Evolutionary conservation across 2,113 vertebrate species (phyloP).

Genomic region (Excalfactoria chinensis): DNA sequence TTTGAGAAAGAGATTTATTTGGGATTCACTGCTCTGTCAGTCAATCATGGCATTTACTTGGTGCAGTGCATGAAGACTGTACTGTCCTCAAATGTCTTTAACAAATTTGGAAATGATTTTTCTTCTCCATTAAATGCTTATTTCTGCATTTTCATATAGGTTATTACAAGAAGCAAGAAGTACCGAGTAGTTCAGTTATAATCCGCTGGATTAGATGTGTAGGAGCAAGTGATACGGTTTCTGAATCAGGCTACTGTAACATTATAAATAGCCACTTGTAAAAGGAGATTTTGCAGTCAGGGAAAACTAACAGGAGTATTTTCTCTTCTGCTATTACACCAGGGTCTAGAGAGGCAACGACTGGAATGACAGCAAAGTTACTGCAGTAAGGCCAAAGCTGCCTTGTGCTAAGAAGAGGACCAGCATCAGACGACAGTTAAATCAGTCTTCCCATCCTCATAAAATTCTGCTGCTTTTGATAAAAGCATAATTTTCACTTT

Average conservation of each 20-base stretch:
- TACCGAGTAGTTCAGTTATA: background rate
- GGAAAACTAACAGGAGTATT: background rate
- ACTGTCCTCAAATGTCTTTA: background rate
- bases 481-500: background rate
- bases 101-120: background rate
- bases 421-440: rapidly evolving
- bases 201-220: background rate
- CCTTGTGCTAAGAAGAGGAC: background rate
- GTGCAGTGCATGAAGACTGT: background rate
- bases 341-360: background rate
- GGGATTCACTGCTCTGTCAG: background rate
- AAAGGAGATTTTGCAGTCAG: background rate
- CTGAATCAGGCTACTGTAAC: background rate
- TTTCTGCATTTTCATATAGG: background rate
- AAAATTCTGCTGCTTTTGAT: background rate
- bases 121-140: background rate
- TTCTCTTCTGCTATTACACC: background rate
- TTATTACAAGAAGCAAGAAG: background rate
- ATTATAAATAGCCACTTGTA: background rate
- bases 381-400: background rate
- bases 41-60: background rate
- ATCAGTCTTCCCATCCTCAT: background rate
- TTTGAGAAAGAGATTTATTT: background rate
- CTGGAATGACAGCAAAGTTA: background rate
- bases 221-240: background rate